A percentile compares a stretch with the other conserved stretches of the same genome.
Conservation (phyloP, 2,888 invertebrate genomes). For the Aleiodes leptofemur region DNA sequence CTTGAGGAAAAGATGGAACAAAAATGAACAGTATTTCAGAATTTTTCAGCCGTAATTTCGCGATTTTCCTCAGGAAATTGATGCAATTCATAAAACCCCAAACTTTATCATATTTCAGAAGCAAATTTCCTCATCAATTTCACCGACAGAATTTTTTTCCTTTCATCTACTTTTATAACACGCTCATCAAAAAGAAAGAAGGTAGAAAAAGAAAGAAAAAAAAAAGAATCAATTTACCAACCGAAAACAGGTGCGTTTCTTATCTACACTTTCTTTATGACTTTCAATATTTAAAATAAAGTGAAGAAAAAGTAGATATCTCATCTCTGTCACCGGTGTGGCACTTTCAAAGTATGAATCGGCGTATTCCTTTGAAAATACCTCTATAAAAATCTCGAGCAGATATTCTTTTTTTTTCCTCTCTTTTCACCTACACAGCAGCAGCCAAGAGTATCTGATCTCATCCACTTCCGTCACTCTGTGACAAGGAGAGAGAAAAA, state of each 20-base stretch:
- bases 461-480: constrained; percentile 35
- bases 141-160: constrained; percentile 36
- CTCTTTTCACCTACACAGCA: neutral
- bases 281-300: constrained; percentile 29
- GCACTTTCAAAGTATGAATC: constrained; percentile 28
- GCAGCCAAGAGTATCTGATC: neutral
- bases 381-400: constrained; percentile 16
- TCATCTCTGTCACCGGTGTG: constrained; percentile 32
- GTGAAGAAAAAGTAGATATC: constrained; percentile 5
- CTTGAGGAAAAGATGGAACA: neutral
- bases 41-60: too few species aligned
- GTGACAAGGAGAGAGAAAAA: neutral
- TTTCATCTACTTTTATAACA: neutral
- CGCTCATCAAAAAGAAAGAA: neutral
- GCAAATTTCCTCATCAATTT: neutral
- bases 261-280: constrained; percentile 13
- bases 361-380: constrained; percentile 34
- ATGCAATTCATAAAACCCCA: too few species aligned
- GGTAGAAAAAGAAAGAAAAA: neutral
- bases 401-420: neutral
- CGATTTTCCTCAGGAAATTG: too few species aligned
- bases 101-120: too few species aligned
- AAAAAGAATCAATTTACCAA: constrained; percentile 13
- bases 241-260: constrained; percentile 2
- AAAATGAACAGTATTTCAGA: neutral